Evolutionary conservation across 2,888 invertebrate species (phyloP), one percentile per base, ranked within the genome.

Genomic region (Eutolmus rufibarbis): DNA sequence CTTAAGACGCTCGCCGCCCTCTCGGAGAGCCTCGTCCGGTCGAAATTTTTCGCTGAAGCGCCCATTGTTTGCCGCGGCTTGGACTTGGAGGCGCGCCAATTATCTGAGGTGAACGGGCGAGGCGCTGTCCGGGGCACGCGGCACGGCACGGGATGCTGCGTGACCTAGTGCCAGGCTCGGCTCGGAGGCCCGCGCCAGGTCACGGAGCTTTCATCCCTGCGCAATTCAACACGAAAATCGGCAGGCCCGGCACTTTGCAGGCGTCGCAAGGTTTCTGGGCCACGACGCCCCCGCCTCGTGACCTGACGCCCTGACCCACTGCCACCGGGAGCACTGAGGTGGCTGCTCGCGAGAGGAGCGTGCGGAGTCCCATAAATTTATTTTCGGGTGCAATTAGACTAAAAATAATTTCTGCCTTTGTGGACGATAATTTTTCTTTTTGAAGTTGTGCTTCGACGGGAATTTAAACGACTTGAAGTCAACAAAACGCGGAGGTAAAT

Each of bases 241-340:
- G 16, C 78, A 34, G 31, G 14, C 16, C 74, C 7, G 8, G 19
- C 19, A 28, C 14, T 43, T 77, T 77, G 37, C 77, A 12, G 78
- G 23, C 8, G 40, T 78, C 23, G 78, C 78, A 78, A 46, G 78
- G 37, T 78, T 78, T 78, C 40, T 78, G 43, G 78, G 78, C n/a
- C 77, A 40, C 23, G 57, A 19, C n/a, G 51, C n/a, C 51, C 5
- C 51, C n/a, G 51, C 51, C 51, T 19, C 7, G 66, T 28, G 66
- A 66, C 28, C 66, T 66, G 66, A 28, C 66, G 66, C 28, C 28
- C 66, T 66, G 66, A 28, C 66, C 51, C 51, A 51, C 51, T 51
- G 16, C 16, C 51, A 1, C 51, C 51, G n/a, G 51, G n/a, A 16
- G 51, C 51, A 19, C 51, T 51, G 5, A 16, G 51, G 16, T 51